phyloP scores from a whole-genome alignment of 2,797 vertebrate genomes.

The Acrossocheilus wenchowensis region DNA sequence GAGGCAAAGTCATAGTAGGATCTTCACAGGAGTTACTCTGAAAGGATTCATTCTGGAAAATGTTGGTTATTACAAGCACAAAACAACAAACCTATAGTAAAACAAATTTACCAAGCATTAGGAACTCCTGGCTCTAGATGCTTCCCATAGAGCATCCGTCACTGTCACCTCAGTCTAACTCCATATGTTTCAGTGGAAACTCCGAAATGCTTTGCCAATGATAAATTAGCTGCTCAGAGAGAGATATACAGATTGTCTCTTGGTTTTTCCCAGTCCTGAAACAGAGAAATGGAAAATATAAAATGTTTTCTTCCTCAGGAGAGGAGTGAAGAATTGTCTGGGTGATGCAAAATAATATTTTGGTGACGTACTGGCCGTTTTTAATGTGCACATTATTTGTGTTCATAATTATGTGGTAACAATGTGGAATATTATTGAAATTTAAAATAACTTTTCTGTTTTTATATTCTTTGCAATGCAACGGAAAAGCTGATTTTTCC shows the following conservation, averaged over 20 bases:
- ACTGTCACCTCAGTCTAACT: conserved; percentile 34
- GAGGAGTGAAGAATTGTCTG: not conserved
- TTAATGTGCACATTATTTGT: not conserved
- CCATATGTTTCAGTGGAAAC: conserved; percentile 43
- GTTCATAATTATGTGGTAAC: not conserved
- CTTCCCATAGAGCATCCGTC: conserved; percentile 21
- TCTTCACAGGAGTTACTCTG: not conserved
- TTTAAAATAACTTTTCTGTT: not conserved
- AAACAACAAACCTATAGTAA: conserved; percentile 43
- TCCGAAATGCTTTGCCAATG: conserved; percentile 12
- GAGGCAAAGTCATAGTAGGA: not conserved
- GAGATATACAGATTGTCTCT: conserved; percentile 20
- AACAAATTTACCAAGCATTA: conserved; percentile 27
- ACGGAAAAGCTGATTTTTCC: not conserved
- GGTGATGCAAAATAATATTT: not conserved
- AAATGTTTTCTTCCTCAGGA: conserved; percentile 11
- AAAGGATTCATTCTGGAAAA: conserved; percentile 17
- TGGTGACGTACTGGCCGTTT: not conserved
- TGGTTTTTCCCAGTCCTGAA: not conserved
- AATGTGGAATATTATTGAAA: not conserved
- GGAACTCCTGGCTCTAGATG: conserved; percentile 20
- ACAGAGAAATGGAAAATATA: not conserved
- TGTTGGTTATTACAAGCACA: conserved; percentile 32
- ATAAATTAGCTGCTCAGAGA: conserved; percentile 28
- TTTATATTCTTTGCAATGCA: not conserved